Conservation (phyloP, 37 sponge, comb jelly and placozoan species). For the Spongilla lacustris region DNA sequence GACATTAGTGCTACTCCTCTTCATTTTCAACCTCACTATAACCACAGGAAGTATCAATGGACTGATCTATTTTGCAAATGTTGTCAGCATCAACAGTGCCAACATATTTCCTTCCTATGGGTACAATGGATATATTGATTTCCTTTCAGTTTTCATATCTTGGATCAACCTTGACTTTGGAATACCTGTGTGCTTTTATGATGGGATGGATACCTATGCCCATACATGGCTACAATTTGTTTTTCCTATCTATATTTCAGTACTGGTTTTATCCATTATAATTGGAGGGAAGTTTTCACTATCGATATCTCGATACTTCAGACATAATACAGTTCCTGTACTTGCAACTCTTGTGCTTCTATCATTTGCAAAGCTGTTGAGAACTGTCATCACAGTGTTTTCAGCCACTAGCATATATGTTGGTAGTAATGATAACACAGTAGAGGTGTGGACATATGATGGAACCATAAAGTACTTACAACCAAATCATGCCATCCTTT, state of each 20-base stretch:
- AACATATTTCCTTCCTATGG: not conserved
- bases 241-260: conserved; percentile 16
- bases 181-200: conserved; percentile 31
- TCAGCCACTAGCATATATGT: conserved; percentile 2
- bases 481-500: conserved; percentile 18
- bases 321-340: not conserved
- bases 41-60: conserved; percentile 14
- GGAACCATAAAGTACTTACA: conserved; percentile 16
- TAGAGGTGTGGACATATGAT: conserved; percentile 10
- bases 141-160: conserved; percentile 14
- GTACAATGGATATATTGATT: not conserved
- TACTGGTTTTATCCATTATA: not conserved
- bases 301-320: not conserved
- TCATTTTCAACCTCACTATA: not conserved
- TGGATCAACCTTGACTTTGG: conserved; percentile 56
- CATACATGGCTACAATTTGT: conserved; percentile 52
- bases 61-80: conserved; percentile 27
- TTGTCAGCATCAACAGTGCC: conserved; percentile 9
- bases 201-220: conserved; percentile 16
- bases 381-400: conserved; percentile 14
- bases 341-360: conserved; percentile 19
- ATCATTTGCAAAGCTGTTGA: conserved; percentile 13
- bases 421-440: not conserved
- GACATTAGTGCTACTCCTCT: not conserved
- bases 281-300: not conserved